Conservation (phyloP, 1,140 invertebrate species). For the Glossosoma conforme region DNA sequence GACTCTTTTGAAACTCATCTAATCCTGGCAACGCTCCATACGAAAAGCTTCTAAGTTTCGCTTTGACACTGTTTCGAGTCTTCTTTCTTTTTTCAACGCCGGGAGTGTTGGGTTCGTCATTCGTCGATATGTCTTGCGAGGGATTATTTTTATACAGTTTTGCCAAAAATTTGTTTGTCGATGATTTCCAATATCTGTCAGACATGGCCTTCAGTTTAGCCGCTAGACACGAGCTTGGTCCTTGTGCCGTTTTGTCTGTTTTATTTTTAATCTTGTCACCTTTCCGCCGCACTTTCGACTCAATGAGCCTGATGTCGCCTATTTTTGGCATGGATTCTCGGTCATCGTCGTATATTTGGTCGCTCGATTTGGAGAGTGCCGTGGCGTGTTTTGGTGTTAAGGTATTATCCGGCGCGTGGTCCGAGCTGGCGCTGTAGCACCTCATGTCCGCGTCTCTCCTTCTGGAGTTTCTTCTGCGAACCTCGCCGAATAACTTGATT, state of each 20-base stretch:
- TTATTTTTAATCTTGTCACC: conserved; percentile 46
- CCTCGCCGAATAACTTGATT: conserved; percentile 4
- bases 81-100: conserved; percentile 33
- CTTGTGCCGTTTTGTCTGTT: conserved; percentile 47
- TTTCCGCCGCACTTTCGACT: conserved; percentile 22
- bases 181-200: conserved; percentile 63
- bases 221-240: conserved; percentile 57
- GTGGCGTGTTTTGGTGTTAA: conserved; percentile 42
- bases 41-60: conserved; percentile 67
- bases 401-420: conserved; percentile 43
- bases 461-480: conserved; percentile 18
- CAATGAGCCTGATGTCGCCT: conserved; percentile 28
- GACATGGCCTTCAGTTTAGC: conserved; percentile 67
- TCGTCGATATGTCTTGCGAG: conserved; percentile 34
- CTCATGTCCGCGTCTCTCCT: conserved; percentile 36
- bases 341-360: conserved; percentile 50
- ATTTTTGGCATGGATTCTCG: conserved; percentile 26
- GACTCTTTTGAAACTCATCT: conserved; percentile 63
- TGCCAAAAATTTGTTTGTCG: conserved; percentile 62
- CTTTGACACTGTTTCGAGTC: conserved; percentile 49
- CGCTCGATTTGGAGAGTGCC: conserved; percentile 49
- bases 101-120: conserved; percentile 13
- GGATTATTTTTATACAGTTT: conserved; percentile 58
- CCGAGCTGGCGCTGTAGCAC: conserved; percentile 49
- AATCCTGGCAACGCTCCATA: conserved; percentile 68